phyloP scores from a whole-genome alignment of 2,888 invertebrate genomes.

The Pharmacophagus antenor region DNA sequence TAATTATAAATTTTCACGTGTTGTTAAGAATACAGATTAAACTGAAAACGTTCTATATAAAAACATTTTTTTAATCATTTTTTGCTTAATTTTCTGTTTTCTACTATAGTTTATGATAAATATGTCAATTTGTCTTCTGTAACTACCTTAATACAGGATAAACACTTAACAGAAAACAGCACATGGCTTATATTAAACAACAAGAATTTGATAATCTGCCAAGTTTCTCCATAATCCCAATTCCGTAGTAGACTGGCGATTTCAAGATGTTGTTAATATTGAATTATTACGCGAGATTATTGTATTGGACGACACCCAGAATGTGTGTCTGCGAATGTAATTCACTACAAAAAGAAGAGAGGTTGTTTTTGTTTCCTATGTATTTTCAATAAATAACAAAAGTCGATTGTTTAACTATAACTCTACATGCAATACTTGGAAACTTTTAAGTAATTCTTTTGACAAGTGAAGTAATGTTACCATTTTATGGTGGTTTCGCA shows the following conservation, averaged over 20 bases:
- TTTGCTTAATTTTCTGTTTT: background rate
- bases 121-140: background rate
- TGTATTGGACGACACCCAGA: constrained; percentile 24
- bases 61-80: too few species aligned
- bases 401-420: too few species aligned
- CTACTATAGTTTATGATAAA: background rate
- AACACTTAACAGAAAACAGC: background rate
- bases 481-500: constrained; percentile 43
- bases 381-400: constrained; percentile 5
- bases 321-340: constrained; percentile 22
- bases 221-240: constrained; percentile 43
- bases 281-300: constrained; percentile 22
- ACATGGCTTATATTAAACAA: background rate
- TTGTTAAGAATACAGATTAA: too few species aligned
- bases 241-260: constrained; percentile 45
- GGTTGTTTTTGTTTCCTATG: constrained; percentile 20
- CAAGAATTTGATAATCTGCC: constrained; percentile 55
- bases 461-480: constrained; percentile 23
- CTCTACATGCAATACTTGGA: too few species aligned
- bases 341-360: constrained; percentile 14
- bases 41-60: too few species aligned
- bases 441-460: constrained; percentile 5
- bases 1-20: too few species aligned
- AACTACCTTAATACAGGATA: background rate
- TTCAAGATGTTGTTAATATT: constrained; percentile 46